A percentile compares a stretch with the other conserved stretches of the same genome.
Evolutionary conservation across 1,140 invertebrate genomes (phyloP).

Genomic region (Drosophila melanogaster): Release_6_plus_ISO1_MT NT_033779.5:6483501-6484000

Average conservation of each 20-base stretch:
- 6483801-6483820: not conserved
- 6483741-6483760: not conserved
- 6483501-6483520: conserved; percentile 8
- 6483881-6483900: not conserved
- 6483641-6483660: conserved; percentile 2
- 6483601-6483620: not conserved
- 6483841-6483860: conserved; percentile 1
- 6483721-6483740: not conserved
- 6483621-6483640: not conserved
- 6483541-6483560: not conserved
- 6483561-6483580: not conserved
- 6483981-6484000: not conserved
- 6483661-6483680: not conserved
- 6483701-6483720: conserved; percentile 1
- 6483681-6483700: conserved; percentile 9
- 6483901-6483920: not conserved
- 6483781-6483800: conserved; percentile 3
- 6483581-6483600: not conserved
- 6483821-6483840: not conserved
- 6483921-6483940: not conserved
- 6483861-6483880: not conserved
- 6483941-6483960: not conserved
- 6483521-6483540: conserved; percentile 1
- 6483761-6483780: not conserved
- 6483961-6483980: conserved; percentile 15